A percentile compares a stretch with the other conserved stretches of the same genome.
Evolutionary conservation across 2,797 vertebrate genomes (phyloP).

Genomic region (Squalus acanthias): DNA sequence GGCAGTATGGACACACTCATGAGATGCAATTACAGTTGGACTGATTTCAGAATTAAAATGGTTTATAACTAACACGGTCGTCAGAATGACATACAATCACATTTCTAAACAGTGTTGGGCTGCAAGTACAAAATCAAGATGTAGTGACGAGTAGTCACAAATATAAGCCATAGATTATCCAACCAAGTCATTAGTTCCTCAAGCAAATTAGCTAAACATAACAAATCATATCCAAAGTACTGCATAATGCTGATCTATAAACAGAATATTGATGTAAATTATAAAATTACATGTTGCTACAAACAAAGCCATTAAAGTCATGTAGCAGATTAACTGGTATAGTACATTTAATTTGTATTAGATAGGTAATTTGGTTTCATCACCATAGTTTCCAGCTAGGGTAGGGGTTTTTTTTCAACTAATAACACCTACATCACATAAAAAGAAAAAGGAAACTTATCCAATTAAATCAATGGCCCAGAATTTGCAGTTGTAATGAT

Average conservation of each 20-base stretch:
- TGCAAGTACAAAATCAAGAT: not conserved
- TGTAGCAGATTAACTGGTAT: not conserved
- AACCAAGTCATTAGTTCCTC: not conserved
- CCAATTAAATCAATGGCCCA: not conserved
- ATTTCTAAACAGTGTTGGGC: not conserved
- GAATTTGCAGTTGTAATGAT: too few relatives aligned
- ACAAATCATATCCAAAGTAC: not conserved
- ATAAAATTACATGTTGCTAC: not conserved
- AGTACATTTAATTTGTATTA: too few relatives aligned
- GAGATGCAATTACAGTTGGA: not conserved
- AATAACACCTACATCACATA: not conserved
- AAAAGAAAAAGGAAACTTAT: not conserved
- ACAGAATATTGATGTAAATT: not conserved
- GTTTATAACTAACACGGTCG: not conserved
- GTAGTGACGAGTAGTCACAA: not conserved
- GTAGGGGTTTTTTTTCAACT: not conserved
- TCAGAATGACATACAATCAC: not conserved
- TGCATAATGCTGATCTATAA: not conserved
- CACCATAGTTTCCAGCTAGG: not conserved
- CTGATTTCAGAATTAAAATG: not conserved
- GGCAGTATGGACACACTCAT: not conserved
- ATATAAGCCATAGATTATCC: not conserved
- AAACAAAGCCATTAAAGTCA: not conserved
- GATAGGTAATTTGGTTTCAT: not conserved
- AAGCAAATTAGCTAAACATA: not conserved